These are phyloP conservation scores for Teleiodes luculella DNA, from an alignment of 2,888 invertebrate species.

Conservation along the genomic window DNA sequence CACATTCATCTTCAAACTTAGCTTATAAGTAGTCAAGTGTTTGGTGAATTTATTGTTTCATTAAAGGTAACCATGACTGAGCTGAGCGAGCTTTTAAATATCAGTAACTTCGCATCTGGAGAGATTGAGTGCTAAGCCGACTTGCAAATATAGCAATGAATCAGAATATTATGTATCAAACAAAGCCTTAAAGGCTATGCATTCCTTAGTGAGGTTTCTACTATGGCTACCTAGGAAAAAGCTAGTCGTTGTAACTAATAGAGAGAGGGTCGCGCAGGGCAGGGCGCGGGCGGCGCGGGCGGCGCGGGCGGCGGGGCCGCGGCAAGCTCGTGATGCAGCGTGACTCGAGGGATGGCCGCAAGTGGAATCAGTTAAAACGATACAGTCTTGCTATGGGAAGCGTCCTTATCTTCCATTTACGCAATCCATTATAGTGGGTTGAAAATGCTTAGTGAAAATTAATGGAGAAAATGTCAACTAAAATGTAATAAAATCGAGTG, in stretches of 20 bases:
- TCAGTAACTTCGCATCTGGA: no score
- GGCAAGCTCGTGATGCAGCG: slow-evolving; percentile 62
- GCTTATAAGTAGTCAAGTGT: background rate
- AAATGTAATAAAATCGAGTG: slow-evolving; percentile 73
- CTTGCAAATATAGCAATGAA: slow-evolving; percentile 11
- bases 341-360: slow-evolving; percentile 57
- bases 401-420: slow-evolving; percentile 75
- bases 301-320: slow-evolving; percentile 7
- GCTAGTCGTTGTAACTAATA: slow-evolving; percentile 8
- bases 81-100: no score
- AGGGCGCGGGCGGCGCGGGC: background rate
- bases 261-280: background rate
- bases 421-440: slow-evolving; percentile 70
- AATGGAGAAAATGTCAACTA: slow-evolving; percentile 71
- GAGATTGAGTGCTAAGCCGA: slow-evolving; percentile 7
- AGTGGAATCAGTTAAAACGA: slow-evolving; percentile 51
- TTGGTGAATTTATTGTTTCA: no score
- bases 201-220: slow-evolving; percentile 8
- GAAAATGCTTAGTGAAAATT: slow-evolving; percentile 72
- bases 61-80: no score
- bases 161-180: background rate
- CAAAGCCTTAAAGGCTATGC: slow-evolving; percentile 9
- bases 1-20: background rate
- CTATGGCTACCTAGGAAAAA: slow-evolving; percentile 11
- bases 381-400: slow-evolving; percentile 69